A percentile compares a stretch with the other conserved stretches of the same genome.
phyloP scores from a whole-genome alignment of 1,140 invertebrate genomes.

The Brevipalpus yothersi region DNA sequence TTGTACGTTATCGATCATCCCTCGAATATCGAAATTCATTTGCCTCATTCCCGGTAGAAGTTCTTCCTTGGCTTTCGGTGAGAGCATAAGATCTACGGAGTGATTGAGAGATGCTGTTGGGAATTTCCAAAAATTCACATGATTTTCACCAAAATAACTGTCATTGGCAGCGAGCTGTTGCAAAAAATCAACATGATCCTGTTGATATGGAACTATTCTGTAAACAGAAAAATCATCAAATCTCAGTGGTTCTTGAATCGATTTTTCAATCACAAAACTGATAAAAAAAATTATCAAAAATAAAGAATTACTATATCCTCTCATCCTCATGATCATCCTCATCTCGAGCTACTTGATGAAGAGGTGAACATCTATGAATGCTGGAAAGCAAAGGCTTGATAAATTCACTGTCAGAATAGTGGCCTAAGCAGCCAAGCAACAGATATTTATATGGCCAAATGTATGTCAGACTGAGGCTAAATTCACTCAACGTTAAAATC shows the following conservation, averaged over 20 bases:
- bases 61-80: constrained; percentile 32
- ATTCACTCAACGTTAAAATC: too few species aligned
- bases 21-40: constrained; percentile 33
- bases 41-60: constrained; percentile 35
- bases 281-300: too few species aligned
- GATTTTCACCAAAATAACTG: background rate
- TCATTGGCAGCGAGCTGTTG: background rate
- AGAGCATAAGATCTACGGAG: constrained; percentile 39
- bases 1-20: constrained; percentile 40
- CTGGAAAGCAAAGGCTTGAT: too few species aligned
- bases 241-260: background rate
- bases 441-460: too few species aligned
- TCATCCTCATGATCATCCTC: too few species aligned
- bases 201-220: background rate
- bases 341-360: too few species aligned
- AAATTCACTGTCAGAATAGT: too few species aligned
- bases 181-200: background rate
- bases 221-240: background rate
- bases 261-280: too few species aligned
- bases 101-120: constrained; percentile 24
- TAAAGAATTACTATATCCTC: too few species aligned
- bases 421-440: too few species aligned
- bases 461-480: too few species aligned
- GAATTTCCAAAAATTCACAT: constrained; percentile 27
- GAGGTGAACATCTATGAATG: too few species aligned